A percentile compares a stretch with the other conserved stretches of the same genome.
Evolutionary conservation across 2,797 vertebrate species (phyloP).

Genomic region (Heteromormyrus szaboi): DNA sequence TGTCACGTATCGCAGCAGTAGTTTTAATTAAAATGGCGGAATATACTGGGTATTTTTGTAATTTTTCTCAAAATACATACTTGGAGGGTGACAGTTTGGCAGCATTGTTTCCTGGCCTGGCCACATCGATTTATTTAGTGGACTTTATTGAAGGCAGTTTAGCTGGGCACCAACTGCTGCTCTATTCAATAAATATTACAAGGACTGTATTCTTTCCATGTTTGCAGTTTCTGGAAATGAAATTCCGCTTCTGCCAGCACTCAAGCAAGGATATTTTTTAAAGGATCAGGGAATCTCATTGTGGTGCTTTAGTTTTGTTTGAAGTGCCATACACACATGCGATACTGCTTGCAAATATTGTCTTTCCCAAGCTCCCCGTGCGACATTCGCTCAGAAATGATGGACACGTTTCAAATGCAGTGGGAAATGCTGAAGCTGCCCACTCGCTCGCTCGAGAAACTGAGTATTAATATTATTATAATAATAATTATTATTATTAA

Average conservation of each 20-base stretch:
- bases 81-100: not conserved
- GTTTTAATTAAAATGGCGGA: not conserved
- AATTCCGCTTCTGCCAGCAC: not conserved
- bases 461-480: not conserved
- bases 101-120: not conserved
- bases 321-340: not conserved
- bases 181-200: slow-evolving; percentile 8
- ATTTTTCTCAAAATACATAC: not conserved
- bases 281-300: not conserved
- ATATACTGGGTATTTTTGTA: not conserved
- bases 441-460: not conserved
- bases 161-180: not conserved
- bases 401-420: not conserved
- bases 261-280: not conserved
- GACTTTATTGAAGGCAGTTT: slow-evolving; percentile 27
- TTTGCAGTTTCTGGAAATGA: not conserved
- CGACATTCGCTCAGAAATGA: not conserved
- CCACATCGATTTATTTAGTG: slow-evolving; percentile 28
- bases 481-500: not conserved
- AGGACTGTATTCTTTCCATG: not conserved
- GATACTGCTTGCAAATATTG: not conserved
- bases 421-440: not conserved
- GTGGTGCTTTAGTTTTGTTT: not conserved
- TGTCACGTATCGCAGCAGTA: not conserved
- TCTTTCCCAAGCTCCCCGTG: not conserved